A percentile compares a stretch with the other conserved stretches of the same genome.
Evolutionary conservation across 1,140 invertebrate species (phyloP).

Genomic region (Drosophila aff.): DNA sequence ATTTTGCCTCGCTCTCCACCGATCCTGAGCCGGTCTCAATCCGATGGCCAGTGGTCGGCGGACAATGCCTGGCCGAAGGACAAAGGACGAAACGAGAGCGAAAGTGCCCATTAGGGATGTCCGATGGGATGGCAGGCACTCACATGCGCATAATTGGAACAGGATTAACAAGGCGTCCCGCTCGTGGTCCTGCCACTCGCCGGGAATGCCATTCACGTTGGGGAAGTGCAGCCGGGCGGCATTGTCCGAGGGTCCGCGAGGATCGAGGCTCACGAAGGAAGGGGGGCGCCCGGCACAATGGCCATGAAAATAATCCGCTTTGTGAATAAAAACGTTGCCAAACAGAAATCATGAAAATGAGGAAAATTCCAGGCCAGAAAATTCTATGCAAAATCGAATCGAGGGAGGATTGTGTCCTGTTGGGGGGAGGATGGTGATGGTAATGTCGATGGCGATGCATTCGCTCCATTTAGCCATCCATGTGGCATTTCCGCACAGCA

Average conservation of each 20-base stretch:
- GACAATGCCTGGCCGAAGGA: constrained; percentile 49
- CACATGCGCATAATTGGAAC: constrained; percentile 79
- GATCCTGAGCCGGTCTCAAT: constrained; percentile 35
- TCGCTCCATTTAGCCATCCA: constrained; percentile 45
- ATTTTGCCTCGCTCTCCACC: constrained; percentile 61
- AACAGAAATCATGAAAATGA: constrained; percentile 60
- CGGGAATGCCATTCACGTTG: constrained; percentile 58
- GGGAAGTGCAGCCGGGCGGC: constrained; percentile 31
- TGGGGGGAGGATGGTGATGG: constrained; percentile 2
- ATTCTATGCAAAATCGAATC: constrained; percentile 64
- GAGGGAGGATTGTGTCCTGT: constrained; percentile 10
- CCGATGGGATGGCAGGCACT: constrained; percentile 48
- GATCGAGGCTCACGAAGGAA: constrained; percentile 19
- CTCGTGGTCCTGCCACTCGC: constrained; percentile 21
- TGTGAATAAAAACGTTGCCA: constrained; percentile 77
- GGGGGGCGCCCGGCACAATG: constrained; percentile 52
- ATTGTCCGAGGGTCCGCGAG: constrained; percentile 67
- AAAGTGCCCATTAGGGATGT: constrained; percentile 79
- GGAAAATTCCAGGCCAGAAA: constrained; percentile 30
- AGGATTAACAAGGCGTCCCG: constrained; percentile 74
- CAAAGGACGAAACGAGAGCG: constrained; percentile 50
- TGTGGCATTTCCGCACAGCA: constrained; percentile 46
- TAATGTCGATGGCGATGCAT: constrained; percentile 17
- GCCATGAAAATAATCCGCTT: constrained; percentile 81
- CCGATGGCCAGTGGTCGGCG: constrained; percentile 34